phyloP scores from a whole-genome alignment of 2,797 vertebrate genomes.

The Geotrypetes seraphini region DNA sequence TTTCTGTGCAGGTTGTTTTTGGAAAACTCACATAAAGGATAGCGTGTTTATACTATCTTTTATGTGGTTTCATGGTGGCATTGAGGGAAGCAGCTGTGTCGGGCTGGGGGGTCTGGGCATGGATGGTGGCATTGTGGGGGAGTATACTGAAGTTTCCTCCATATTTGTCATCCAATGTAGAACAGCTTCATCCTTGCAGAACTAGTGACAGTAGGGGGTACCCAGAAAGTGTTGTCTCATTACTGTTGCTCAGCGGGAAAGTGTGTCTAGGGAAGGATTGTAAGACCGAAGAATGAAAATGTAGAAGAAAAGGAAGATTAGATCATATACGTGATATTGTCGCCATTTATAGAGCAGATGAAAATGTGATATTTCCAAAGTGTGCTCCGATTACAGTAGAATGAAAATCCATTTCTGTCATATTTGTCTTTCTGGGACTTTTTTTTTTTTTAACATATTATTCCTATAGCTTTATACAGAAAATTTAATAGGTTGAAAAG shows the following conservation, averaged over 20 bases:
- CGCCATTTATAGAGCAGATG: conserved; percentile 12
- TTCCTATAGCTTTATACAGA: conserved; percentile 5
- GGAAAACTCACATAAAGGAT: too few relatives aligned
- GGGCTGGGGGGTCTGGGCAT: too few relatives aligned
- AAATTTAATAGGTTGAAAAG: conserved; percentile 6
- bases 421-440: too few relatives aligned
- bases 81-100: too few relatives aligned
- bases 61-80: too few relatives aligned
- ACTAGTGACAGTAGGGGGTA: conserved; percentile 11
- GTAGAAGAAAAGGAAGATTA: background rate
- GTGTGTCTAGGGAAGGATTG: conserved; percentile 11
- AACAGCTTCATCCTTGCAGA: conserved; percentile 6
- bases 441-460: conserved; percentile 3
- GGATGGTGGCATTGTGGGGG: too few relatives aligned
- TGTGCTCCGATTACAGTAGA: conserved; percentile 8
- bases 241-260: conserved; percentile 22
- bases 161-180: background rate
- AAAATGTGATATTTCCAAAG: conserved; percentile 13
- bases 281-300: background rate
- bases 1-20: too few relatives aligned
- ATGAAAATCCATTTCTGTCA: background rate
- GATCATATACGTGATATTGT: conserved; percentile 5
- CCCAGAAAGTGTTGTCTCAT: conserved; percentile 29
- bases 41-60: too few relatives aligned
- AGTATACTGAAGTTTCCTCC: too few relatives aligned